These are phyloP conservation scores for Phyllostomus hastatus DNA, from an alignment of 2,113 vertebrate species.

Conservation along the genomic window DNA sequence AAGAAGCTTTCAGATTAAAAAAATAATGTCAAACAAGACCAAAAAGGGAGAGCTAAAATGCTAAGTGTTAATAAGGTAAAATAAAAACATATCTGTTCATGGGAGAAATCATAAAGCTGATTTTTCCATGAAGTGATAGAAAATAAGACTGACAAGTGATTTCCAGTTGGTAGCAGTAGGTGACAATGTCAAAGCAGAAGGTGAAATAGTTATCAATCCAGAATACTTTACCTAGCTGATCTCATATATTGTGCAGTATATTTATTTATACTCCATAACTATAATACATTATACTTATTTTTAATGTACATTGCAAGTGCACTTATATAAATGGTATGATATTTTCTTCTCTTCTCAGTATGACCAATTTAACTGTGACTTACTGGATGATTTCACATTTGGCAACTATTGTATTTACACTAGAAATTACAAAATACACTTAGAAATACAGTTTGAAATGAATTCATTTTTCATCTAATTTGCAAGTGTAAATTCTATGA, in stretches of 20 bases:
- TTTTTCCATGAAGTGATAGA: neutral
- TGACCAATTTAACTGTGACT: neutral
- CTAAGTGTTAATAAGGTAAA: neutral
- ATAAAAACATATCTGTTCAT: neutral
- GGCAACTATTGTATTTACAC: neutral
- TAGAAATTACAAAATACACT: neutral
- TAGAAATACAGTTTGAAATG: neutral
- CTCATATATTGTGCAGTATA: neutral
- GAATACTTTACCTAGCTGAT: neutral
- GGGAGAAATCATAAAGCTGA: neutral
- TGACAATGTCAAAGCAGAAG: neutral
- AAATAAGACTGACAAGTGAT: neutral
- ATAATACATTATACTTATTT: neutral
- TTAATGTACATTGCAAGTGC: neutral
- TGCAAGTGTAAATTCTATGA: neutral
- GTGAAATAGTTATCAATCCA: neutral
- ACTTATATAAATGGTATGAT: neutral
- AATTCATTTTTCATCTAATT: constrained; percentile 30
- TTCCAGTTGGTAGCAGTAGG: neutral
- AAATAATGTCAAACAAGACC: neutral
- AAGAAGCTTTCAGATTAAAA: neutral
- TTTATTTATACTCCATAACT: neutral
- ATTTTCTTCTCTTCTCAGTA: neutral
- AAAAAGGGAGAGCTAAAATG: neutral
- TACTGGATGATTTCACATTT: neutral